Evolutionary conservation across 2,797 vertebrate species (phyloP), one percentile per base, ranked within the genome.

Genomic region (Parauchenoglanis ngamensis): DNA sequence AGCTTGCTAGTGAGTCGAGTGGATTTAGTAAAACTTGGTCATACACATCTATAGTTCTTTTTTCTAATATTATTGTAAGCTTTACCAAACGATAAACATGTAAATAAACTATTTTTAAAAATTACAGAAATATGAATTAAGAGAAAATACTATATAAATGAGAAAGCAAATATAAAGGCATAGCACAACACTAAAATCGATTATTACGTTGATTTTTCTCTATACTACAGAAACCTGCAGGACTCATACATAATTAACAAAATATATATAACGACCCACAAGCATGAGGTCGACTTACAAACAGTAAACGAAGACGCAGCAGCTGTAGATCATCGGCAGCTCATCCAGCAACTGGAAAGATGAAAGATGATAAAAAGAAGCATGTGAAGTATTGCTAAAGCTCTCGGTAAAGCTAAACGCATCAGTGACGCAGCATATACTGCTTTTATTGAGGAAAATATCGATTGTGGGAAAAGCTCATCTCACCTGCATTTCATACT

Each of bases 251-350:
- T 7, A 40, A 56, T 23, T 2, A 63, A 49, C 19, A 11, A 2
- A 25, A 21, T 7, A 15, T 31, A 49, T 3, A 13, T 23, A 25
- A 52, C 40, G 28, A 46, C 49, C 1, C 35, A 61, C 19, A 2
- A 65, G 70, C 6, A 46, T 0, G 2, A 65, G 40, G 15, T 67
- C 67, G 7, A 98, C 98, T 99, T 96, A 99, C 98, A 99, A 94
- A 94, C 98, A 99, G 95, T 99, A 99, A 91, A 99, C 97, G 93
- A 99, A 99, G 79, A 99, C 92, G 83, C 98, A 98, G 89, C 98
- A 98, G 91, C 98, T 98, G 96, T 99, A 99, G 94, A 99, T 99
- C 98, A 99, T 99, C 63, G 98, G 98, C 92, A 99, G 94, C 91
- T 99, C 98, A 85, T 99, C 98, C 95, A 99, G 94, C 65, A 99